phyloP scores from a whole-genome alignment of 2,113 vertebrate species.

The Acanthisitta chloris region DNA sequence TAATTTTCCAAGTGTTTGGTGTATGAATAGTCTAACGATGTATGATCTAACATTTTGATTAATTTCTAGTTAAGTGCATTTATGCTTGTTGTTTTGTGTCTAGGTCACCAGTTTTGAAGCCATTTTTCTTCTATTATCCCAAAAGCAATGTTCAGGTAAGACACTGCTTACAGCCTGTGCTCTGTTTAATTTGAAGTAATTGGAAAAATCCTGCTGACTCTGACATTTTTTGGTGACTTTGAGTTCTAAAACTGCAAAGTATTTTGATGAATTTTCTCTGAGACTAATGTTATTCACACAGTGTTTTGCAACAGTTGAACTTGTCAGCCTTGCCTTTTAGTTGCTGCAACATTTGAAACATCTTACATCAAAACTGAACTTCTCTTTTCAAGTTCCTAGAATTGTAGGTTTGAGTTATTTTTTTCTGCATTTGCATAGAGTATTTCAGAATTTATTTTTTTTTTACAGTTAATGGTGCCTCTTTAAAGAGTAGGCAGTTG shows the following conservation, averaged over 20 bases:
- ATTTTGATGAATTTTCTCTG: neutral
- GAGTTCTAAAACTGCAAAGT: no score
- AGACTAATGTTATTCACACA: neutral
- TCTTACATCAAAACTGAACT: neutral
- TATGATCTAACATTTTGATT: neutral
- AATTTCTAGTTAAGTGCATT: neutral
- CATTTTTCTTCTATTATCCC: conserved; percentile 85
- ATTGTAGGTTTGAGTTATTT: neutral
- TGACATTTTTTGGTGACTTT: neutral
- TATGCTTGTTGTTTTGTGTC: neutral
- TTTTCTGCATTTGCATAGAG: neutral
- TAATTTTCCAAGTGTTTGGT: neutral
- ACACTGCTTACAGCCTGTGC: neutral
- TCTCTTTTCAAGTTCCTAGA: neutral
- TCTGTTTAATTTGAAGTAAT: neutral
- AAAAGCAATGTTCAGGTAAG: conserved; percentile 72
- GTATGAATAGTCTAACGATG: neutral
- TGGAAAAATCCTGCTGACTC: neutral
- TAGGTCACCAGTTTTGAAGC: conserved; percentile 85
- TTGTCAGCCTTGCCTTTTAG: neutral
- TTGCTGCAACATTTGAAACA: neutral
- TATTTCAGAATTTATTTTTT: neutral
- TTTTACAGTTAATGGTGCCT: neutral
- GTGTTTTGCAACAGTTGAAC: neutral
- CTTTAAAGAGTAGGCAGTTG: neutral